Conservation (phyloP, 2,113 vertebrate species). For the Crotalus viridis region DNA sequence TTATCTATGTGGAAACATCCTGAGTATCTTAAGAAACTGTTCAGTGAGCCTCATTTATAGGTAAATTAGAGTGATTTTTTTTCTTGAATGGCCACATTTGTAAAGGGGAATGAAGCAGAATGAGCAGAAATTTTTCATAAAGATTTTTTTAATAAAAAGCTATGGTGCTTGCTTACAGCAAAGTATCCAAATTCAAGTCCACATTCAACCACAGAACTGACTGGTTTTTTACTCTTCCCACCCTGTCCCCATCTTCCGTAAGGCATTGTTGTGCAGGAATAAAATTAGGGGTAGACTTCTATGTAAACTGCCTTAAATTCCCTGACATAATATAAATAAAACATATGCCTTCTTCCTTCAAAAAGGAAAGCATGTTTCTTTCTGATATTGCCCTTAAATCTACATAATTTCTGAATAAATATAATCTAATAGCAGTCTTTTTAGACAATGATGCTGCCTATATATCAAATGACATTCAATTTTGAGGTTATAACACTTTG, state of each 20-base stretch:
- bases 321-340: background rate
- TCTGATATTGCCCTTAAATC: background rate
- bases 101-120: background rate
- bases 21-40: background rate
- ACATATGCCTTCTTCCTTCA: background rate
- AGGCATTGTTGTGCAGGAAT: background rate
- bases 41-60: background rate
- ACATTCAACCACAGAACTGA: background rate
- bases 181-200: background rate
- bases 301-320: background rate
- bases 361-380: background rate
- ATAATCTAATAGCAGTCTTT: background rate
- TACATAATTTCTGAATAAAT: background rate
- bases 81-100: background rate
- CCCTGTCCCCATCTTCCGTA: background rate
- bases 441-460: background rate
- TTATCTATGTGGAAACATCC: background rate
- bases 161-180: background rate
- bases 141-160: background rate
- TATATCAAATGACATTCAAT: background rate
- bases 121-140: background rate
- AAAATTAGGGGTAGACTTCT: background rate
- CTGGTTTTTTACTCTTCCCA: background rate
- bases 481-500: background rate
- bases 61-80: background rate